Evolutionary conservation across 2,888 invertebrate genomes (phyloP), one percentile per base, ranked within the genome.

Genomic region (Dione vanillae): DNA sequence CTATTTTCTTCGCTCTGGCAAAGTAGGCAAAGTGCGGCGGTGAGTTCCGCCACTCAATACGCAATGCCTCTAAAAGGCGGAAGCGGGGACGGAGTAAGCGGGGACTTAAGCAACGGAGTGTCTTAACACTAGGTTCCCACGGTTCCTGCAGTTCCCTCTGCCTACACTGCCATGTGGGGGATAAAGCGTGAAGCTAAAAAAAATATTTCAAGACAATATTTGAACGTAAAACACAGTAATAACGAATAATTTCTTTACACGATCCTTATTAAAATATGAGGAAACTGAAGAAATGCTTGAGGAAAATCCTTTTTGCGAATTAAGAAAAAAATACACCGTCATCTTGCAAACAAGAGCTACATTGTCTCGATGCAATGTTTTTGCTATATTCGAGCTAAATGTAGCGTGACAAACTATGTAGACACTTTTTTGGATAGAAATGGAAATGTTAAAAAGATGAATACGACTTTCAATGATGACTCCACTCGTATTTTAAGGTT

Each of bases 321-420:
- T 11, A 56, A 56, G 65, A 45, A 69, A 71, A 59, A 71, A 71
- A 19, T 8, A 51, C 54, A 70, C 65, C 61, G 70, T 73, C 59
- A 65, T 45, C 16, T 62, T 56, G 49, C 54, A 45, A 70, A 56
- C 69, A 56, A 65, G 71, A 56, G 69, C 59, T 74, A 73, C 70
- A 78, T 80, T 78, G 80, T 79, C 75, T 72, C 76, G 66, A 76
- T 74, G 77, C 72, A 71, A 72, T 45, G 75, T 77, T 78, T 81
- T 78, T 80, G 68, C 70, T 69, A 71, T 64, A 71, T 76, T 75
- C 77, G 76, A 74, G 76, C 76, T 69, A 75, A 77, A 78, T 76
- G 78, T 77, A 73, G 73, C 72, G 76, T 70, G 74, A 78, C 75
- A 65, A 70, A 73, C 69, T 69, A 58, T 69, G 74, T 73, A 69